Base-by-base conservation (phyloP, 2,113 vertebrate genomes). In the Leucosticte australis region DNA sequence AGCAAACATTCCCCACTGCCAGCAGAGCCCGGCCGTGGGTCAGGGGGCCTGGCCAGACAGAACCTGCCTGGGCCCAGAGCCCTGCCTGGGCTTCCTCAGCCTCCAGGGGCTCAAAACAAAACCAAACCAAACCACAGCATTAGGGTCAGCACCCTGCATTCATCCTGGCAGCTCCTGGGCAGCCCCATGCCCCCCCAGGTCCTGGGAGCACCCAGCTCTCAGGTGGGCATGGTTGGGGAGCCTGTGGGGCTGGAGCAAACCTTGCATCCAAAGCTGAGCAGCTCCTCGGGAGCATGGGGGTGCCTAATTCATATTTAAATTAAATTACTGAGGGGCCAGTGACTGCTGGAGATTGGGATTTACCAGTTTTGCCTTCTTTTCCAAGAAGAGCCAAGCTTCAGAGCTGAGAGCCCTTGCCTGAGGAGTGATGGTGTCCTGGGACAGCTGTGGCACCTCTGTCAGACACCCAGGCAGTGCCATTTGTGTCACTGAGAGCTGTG, bases 401-500 rank as follows among this genome's bases (percentile, higher is more conserved):
- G 0, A 12, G 24, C 64, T 41, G 46, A 6, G 5, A 13, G 31
- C 6, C 53, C 53, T 16, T 69, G 52, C 41, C 68, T 15, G 2
- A 42, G 56, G 50, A 74, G 77, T 2, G 41, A 0, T 5, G 30
- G 22, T 20, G 33, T 30, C 13, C 19, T 15, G 74, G 74, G 52
- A 21, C 35, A 35, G 12, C 18, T 3, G 18, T 39, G 52, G 3
- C 50, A 9, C 4, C 0, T 23, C 59, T 53, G 35, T 11, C 28
- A 39, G 12, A 19, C 0, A 0, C 11, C 35, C 6, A 1, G 13
- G 37, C 2, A 0, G 2, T 52, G 41, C 4, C 46, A 3, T 8
- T 39, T 0, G 2, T 33, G 2, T 10, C 12, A 3, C 30, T 49
- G 56, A 8, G 65, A 30, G 3, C 0, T 1, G 33, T 13, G 30